Evolutionary conservation across 92 coral and sea anemone species (phyloP).

Genomic region (Zoanthus gigantus): DNA sequence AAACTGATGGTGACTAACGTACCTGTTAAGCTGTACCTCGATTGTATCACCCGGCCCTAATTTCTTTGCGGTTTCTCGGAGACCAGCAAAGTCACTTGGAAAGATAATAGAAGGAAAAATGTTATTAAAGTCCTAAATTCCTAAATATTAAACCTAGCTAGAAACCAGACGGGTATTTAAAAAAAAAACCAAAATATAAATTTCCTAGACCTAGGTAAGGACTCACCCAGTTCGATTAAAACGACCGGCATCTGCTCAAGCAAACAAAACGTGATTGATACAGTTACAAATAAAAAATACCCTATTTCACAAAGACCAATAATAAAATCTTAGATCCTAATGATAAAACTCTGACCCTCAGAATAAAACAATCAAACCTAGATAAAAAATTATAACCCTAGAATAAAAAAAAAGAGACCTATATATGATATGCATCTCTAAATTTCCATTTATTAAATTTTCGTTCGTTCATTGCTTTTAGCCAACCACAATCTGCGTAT

Average conservation of each 20-base stretch:
- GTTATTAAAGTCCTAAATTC: not conserved
- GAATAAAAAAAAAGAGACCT: not conserved
- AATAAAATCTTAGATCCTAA: no score
- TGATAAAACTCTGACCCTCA: not conserved
- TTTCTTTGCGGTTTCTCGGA: constrained; percentile 63
- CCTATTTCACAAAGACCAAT: not conserved
- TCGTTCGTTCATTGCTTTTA: no score
- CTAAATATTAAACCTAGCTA: not conserved
- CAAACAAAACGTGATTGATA: not conserved
- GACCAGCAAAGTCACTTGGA: constrained; percentile 67
- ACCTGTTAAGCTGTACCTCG: constrained; percentile 64
- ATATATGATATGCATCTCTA: not conserved
- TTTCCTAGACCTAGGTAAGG: not conserved
- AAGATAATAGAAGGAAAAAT: constrained; percentile 24
- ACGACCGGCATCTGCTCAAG: not conserved
- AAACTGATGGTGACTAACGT: constrained; percentile 38
- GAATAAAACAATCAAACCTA: not conserved
- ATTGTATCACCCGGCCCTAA: constrained; percentile 65
- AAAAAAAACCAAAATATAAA: no score
- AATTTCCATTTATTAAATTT: no score
- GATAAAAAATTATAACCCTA: not conserved
- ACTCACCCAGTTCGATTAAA: not conserved
- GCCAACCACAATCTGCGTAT: no score
- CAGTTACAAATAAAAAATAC: not conserved
- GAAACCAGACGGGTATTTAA: not conserved